These are phyloP conservation scores for Tragulus kanchil DNA, from an alignment of 2,113 vertebrate species.

Conservation along the genomic window DNA sequence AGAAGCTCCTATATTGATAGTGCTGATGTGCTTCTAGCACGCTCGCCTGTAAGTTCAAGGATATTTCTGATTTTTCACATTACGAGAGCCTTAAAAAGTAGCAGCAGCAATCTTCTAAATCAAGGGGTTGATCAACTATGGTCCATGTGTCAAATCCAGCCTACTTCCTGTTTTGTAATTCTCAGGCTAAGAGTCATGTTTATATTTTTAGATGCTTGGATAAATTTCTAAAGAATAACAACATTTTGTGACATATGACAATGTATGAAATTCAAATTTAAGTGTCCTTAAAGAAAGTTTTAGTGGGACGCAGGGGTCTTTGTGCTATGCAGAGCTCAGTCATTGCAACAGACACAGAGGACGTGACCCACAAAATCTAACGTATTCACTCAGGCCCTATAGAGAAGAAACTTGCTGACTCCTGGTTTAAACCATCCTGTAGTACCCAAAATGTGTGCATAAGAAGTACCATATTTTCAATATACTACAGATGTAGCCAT, in stretches of 20 bases:
- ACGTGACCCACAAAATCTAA: neutral
- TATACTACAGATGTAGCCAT: neutral
- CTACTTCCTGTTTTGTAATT: neutral
- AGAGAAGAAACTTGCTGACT: neutral
- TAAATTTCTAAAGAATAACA: neutral
- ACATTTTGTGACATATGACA: neutral
- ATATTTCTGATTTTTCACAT: neutral
- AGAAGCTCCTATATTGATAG: no score
- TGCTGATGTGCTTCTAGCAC: rapidly evolving
- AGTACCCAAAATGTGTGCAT: neutral
- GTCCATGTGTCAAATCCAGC: neutral
- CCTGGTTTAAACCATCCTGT: neutral
- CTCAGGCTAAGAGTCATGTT: neutral
- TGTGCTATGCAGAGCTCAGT: neutral
- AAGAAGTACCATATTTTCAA: neutral
- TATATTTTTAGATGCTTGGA: neutral
- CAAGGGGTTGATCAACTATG: neutral
- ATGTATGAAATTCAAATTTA: neutral
- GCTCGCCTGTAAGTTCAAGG: rapidly evolving
- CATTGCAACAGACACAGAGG: no score
- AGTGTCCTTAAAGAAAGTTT: neutral
- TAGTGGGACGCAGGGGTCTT: neutral
- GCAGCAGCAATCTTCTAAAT: neutral
- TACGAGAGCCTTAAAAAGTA: neutral
- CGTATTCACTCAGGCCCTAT: neutral